phyloP scores from a whole-genome alignment of 2,888 invertebrate species.

The Desoria tigrina region DNA sequence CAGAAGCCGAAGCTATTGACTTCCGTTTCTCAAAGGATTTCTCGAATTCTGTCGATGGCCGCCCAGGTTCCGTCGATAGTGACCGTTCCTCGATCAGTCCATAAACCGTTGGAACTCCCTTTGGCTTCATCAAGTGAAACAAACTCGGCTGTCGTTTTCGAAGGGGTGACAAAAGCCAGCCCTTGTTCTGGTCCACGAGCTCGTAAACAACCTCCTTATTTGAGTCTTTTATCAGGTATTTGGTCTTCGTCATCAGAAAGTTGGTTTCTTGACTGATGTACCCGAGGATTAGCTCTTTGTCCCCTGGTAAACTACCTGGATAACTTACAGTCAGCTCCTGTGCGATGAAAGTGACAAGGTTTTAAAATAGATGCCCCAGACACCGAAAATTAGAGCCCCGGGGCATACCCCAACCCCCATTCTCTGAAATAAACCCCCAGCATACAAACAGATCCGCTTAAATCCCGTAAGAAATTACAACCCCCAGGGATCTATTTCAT shows the following conservation, averaged over 20 bases:
- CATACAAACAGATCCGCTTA: too few species aligned
- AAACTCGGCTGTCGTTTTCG: neutral
- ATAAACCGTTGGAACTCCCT: neutral
- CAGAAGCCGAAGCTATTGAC: too few species aligned
- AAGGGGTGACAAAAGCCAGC: neutral
- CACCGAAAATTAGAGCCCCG: too few species aligned
- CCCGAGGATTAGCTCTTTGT: neutral
- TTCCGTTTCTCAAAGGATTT: too few species aligned
- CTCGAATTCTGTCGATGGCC: too few species aligned
- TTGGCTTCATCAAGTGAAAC: neutral
- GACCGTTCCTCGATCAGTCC: neutral
- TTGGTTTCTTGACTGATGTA: neutral
- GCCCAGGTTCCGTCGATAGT: too few species aligned
- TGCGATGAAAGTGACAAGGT: neutral
- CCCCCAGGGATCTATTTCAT: too few species aligned
- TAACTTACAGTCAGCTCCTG: neutral
- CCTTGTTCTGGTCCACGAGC: neutral
- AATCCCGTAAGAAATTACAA: too few species aligned
- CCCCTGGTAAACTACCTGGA: constrained; percentile 8
- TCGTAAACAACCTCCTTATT: neutral
- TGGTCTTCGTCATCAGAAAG: too few species aligned
- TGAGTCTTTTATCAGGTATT: neutral
- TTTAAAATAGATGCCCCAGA: too few species aligned
- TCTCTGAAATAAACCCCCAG: too few species aligned
- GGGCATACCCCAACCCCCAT: too few species aligned